Percentiles rank a stretch among this genome's conserved stretches.
phyloP scores from a whole-genome alignment of 1,140 invertebrate genomes.

The Sminthurides bifidus region DNA sequence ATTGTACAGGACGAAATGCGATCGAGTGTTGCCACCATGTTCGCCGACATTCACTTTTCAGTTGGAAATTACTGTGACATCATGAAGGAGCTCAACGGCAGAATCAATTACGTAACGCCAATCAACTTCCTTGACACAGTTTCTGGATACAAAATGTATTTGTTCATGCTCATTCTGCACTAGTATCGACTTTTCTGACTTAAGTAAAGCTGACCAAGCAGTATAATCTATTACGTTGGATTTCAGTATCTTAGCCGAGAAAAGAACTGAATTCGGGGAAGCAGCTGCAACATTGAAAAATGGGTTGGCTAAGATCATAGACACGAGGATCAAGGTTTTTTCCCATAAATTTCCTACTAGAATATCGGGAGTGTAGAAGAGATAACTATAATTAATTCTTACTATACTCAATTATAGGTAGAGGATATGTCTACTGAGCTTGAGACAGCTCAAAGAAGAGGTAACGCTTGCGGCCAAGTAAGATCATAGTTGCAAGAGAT shows the following conservation, averaged over 20 bases:
- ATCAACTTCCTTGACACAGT: slow-evolving; percentile 73
- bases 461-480: slow-evolving; percentile 21
- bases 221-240: background rate
- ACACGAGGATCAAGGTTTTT: slow-evolving; percentile 51
- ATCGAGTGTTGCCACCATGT: slow-evolving; percentile 52
- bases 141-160: slow-evolving; percentile 63
- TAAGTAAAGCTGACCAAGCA: background rate
- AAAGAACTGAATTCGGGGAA: slow-evolving; percentile 53
- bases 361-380: too few species aligned
- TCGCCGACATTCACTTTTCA: slow-evolving; percentile 63
- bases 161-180: too few species aligned
- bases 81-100: slow-evolving; percentile 61
- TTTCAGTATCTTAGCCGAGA: slow-evolving; percentile 54
- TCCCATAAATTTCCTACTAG: background rate
- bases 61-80: slow-evolving; percentile 53
- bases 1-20: slow-evolving; percentile 47
- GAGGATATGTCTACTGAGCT: slow-evolving; percentile 61
- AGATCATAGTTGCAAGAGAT: background rate
- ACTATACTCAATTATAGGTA: too few species aligned
- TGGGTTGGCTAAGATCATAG: slow-evolving; percentile 65
- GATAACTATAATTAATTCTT: too few species aligned
- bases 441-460: slow-evolving; percentile 57
- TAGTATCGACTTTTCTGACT: too few species aligned
- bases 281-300: slow-evolving; percentile 59
- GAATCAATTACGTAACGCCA: slow-evolving; percentile 75